phyloP scores from a whole-genome alignment of 2,888 invertebrate species.

The Actias luna region DNA sequence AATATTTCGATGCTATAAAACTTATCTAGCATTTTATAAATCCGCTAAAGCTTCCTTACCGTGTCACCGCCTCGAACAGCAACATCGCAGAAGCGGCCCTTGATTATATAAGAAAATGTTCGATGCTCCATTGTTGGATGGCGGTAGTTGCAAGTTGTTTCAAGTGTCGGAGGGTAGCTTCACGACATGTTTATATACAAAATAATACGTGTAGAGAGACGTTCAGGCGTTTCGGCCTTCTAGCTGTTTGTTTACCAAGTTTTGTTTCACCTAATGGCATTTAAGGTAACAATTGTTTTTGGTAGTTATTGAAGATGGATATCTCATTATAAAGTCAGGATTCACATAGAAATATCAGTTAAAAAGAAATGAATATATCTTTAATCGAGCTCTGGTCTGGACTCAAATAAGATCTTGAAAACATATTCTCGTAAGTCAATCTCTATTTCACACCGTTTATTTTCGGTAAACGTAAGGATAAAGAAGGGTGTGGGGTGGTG shows the following conservation, averaged over 20 bases:
- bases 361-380: too few species aligned
- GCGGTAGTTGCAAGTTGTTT: slow-evolving; percentile 58
- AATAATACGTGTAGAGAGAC: slow-evolving; percentile 29
- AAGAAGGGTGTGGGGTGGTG: too few species aligned
- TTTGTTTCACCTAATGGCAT: neutral
- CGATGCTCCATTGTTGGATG: slow-evolving; percentile 55
- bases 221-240: neutral
- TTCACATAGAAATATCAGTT: too few species aligned
- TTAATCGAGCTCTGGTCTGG: too few species aligned
- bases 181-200: slow-evolving; percentile 48
- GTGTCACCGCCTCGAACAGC: slow-evolving; percentile 28
- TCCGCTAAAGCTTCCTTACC: slow-evolving; percentile 24
- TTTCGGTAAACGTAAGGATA: too few species aligned
- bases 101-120: slow-evolving; percentile 71
- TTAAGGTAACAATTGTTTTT: neutral
- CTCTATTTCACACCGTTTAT: too few species aligned
- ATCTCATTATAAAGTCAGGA: neutral
- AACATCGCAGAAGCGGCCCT: slow-evolving; percentile 50
- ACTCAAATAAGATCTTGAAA: too few species aligned
- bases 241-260: neutral
- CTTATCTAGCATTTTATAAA: too few species aligned
- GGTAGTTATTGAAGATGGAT: neutral
- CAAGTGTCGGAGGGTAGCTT: slow-evolving; percentile 39
- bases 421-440: too few species aligned
- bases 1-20: too few species aligned